These are phyloP conservation scores for Anarhynchus alexandrinus DNA, from an alignment of 2,113 vertebrate genomes.

Conservation along the genomic window DNA sequence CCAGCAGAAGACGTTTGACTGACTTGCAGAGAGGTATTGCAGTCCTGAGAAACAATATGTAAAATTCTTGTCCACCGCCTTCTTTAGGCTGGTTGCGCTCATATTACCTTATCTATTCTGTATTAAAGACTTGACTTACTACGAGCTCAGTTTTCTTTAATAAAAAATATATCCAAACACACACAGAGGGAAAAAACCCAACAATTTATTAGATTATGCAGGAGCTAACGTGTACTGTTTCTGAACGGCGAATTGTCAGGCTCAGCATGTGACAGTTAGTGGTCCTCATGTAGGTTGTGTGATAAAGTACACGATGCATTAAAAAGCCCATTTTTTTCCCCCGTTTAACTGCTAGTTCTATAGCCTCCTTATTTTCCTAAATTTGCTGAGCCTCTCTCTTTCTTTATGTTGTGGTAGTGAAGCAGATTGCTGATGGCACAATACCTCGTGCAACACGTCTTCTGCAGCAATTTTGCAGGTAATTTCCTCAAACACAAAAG, in stretches of 20 bases:
- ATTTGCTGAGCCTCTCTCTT: constrained; percentile 46
- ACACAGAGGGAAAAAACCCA: not conserved
- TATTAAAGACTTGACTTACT: not conserved
- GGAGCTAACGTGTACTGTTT: not conserved
- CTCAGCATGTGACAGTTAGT: not conserved
- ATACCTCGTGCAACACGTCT: not conserved
- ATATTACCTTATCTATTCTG: not conserved
- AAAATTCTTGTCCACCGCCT: not conserved
- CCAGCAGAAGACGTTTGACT: not conserved
- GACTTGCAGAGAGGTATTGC: not conserved
- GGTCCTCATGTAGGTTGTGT: not conserved
- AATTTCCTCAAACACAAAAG: constrained; percentile 57
- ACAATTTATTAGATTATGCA: not conserved
- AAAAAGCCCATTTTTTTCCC: not conserved
- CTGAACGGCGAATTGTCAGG: not conserved
- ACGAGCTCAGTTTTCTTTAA: not conserved
- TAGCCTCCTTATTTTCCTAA: not conserved
- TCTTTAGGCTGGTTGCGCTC: not conserved
- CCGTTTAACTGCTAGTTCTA: not conserved
- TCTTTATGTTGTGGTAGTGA: constrained; percentile 41
- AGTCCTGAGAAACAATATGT: not conserved
- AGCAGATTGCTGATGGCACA: constrained; percentile 39
- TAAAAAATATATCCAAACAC: not conserved
- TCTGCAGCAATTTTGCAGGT: constrained; percentile 44
- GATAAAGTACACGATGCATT: not conserved